These are phyloP conservation scores for Lithophane ornitopus DNA, from an alignment of 2,888 invertebrate species.

Conservation along the genomic window DNA sequence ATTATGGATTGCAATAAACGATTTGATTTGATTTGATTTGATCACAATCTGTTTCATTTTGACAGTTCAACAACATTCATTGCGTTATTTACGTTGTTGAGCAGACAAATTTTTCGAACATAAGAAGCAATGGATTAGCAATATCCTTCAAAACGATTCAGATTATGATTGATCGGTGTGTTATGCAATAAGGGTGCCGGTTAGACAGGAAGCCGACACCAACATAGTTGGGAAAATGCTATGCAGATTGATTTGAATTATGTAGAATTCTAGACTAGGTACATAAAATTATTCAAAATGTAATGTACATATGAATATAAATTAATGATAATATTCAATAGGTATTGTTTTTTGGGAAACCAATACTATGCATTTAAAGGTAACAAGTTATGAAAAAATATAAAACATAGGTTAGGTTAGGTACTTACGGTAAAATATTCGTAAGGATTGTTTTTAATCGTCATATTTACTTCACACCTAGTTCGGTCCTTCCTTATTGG, in stretches of 20 bases:
- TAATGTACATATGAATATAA: no score
- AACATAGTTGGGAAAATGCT: neutral
- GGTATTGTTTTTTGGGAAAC: neutral
- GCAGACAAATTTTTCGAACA: no score
- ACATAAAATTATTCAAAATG: neutral
- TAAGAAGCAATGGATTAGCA: no score
- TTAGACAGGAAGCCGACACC: neutral
- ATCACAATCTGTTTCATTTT: no score
- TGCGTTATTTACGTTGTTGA: no score
- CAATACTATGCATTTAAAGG: neutral
- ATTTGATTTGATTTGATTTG: no score
- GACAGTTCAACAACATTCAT: no score
- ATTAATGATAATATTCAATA: neutral
- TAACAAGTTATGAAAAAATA: neutral
- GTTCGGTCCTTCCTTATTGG: conserved; percentile 81
- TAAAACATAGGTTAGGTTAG: neutral
- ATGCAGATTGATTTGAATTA: neutral
- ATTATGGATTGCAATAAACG: no score
- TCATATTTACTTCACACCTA: conserved; percentile 81
- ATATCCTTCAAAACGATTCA: no score
- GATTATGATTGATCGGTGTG: no score
- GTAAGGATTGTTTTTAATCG: conserved; percentile 83
- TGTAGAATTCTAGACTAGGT: neutral
- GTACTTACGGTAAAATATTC: conserved; percentile 82
- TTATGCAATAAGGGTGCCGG: no score